A percentile compares a stretch with the other conserved stretches of the same genome.
Evolutionary conservation across 2,113 vertebrate genomes (phyloP).

Genomic region (Colinus virginianus): DNA sequence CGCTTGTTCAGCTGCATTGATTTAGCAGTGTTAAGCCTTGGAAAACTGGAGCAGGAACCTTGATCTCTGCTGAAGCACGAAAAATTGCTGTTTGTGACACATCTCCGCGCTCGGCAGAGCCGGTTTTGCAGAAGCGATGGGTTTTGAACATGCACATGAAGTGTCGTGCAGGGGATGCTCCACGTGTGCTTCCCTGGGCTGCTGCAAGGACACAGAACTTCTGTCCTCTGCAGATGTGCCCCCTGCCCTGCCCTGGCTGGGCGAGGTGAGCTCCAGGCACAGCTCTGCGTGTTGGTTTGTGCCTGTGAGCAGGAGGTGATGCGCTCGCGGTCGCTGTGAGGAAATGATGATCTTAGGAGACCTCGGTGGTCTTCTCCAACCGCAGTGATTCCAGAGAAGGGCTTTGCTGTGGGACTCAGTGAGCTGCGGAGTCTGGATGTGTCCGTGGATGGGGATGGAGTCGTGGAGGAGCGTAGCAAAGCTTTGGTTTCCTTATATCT

Average conservation of each 20-base stretch:
- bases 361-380: too few species aligned
- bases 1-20: slow-evolving; percentile 49
- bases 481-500: background rate
- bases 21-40: slow-evolving; percentile 24
- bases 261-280: too few species aligned
- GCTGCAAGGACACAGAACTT: background rate
- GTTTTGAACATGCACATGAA: background rate
- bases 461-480: background rate
- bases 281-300: too few species aligned
- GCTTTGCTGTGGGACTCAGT: background rate
- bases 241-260: background rate
- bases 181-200: background rate
- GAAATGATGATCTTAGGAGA: background rate
- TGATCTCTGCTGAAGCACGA: slow-evolving; percentile 39
- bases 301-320: too few species aligned
- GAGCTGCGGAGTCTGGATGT: background rate
- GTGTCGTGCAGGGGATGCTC: rapidly evolving
- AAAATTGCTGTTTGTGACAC: slow-evolving; percentile 11
- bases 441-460: background rate
- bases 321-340: background rate
- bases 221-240: background rate
- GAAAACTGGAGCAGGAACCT: slow-evolving; percentile 38
- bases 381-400: too few species aligned
- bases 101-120: background rate
- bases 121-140: background rate